Evolutionary conservation across 2,113 vertebrate species (phyloP).

Genomic region (Prinia subflava): DNA sequence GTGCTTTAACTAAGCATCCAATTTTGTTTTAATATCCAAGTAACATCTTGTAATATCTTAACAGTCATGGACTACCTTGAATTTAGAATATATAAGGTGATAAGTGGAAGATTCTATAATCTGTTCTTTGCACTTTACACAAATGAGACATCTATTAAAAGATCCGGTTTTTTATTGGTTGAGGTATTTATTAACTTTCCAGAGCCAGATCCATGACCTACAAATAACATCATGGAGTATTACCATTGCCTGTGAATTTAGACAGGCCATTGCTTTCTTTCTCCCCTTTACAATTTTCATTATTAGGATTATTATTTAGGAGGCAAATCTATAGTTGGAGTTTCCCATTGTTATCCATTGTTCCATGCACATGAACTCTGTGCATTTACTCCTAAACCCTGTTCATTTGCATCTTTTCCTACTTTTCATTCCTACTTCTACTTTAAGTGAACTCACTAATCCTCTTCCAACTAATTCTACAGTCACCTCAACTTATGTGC

Average conservation of each 20-base stretch:
- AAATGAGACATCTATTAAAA: background rate
- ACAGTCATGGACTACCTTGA: background rate
- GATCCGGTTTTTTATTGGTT: background rate
- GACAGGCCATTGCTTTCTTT: background rate
- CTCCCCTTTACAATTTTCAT: background rate
- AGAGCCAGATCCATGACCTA: background rate
- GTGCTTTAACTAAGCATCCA: background rate
- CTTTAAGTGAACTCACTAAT: background rate
- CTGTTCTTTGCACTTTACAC: background rate
- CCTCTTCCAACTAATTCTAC: background rate
- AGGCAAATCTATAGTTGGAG: background rate
- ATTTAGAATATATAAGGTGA: background rate
- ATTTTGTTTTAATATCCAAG: background rate
- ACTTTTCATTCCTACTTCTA: background rate
- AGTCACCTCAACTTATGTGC: background rate
- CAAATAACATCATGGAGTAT: background rate
- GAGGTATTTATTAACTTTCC: background rate
- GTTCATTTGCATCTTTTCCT: background rate
- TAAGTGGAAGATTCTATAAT: background rate
- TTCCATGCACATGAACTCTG: background rate
- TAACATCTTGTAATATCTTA: background rate
- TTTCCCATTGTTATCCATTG: background rate
- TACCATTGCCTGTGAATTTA: background rate
- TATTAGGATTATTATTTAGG: background rate
- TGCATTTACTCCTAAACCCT: background rate